A percentile compares a stretch with the other conserved stretches of the same genome.
phyloP scores from a whole-genome alignment of 2,888 invertebrate genomes.

The Tryphoninae sp. region DNA sequence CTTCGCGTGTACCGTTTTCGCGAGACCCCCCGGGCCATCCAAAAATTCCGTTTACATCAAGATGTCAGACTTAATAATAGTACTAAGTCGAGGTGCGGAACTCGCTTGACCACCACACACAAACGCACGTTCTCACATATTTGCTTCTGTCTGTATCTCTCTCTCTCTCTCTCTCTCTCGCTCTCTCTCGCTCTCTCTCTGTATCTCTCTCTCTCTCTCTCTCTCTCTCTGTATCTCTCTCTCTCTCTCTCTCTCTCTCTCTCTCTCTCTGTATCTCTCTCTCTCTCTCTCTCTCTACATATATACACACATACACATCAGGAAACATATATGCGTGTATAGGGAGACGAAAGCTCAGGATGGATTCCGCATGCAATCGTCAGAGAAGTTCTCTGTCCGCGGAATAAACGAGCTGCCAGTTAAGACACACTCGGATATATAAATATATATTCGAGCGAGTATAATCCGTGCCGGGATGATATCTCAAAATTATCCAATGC shows the following conservation, averaged over 20 bases:
- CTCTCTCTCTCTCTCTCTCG: no score
- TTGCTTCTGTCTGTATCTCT: no score
- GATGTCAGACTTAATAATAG: slow-evolving; percentile 65
- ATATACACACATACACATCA: not conserved
- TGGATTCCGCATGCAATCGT: slow-evolving; percentile 35
- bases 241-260: no score
- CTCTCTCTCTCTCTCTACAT: no score
- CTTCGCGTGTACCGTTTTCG: slow-evolving; percentile 25
- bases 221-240: no score
- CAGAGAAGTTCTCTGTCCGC: slow-evolving; percentile 32
- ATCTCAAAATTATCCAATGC: slow-evolving; percentile 11
- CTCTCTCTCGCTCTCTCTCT: no score
- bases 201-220: no score
- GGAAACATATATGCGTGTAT: not conserved
- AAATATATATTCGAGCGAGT: not conserved
- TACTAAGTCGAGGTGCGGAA: slow-evolving; percentile 56
- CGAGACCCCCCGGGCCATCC: slow-evolving; percentile 50
- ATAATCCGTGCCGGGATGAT: not conserved
- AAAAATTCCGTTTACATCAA: slow-evolving; percentile 60
- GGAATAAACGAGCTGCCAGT: slow-evolving; percentile 55
- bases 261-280: no score
- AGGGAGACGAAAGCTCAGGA: slow-evolving; percentile 9
- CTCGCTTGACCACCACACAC: slow-evolving; percentile 37
- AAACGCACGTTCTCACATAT: not conserved
- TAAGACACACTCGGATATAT: slow-evolving; percentile 22